phyloP scores from a whole-genome alignment of 2,888 invertebrate genomes.

The Drosophila peninsularis region DNA sequence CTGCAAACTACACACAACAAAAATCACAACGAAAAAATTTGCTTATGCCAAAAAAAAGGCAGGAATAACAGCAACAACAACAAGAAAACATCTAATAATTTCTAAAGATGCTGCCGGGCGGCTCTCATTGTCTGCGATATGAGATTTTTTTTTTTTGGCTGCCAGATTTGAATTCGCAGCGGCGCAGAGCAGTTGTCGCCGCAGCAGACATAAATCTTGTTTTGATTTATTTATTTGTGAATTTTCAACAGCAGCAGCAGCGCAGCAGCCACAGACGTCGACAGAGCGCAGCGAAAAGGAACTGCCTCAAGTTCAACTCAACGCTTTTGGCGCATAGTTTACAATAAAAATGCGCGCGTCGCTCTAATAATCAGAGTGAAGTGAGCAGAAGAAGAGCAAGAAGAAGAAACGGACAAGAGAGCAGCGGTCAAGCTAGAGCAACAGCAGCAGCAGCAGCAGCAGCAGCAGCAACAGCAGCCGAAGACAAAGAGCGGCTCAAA shows the following conservation, averaged over 20 bases:
- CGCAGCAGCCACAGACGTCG: neutral
- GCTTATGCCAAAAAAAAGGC: slow-evolving; percentile 39
- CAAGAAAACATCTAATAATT: slow-evolving; percentile 61
- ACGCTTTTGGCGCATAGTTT: slow-evolving; percentile 60
- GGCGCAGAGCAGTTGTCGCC: slow-evolving; percentile 22
- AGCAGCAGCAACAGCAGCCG: neutral
- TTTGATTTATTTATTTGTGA: slow-evolving; percentile 63
- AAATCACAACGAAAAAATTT: slow-evolving; percentile 43
- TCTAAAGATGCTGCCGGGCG: slow-evolving; percentile 51
- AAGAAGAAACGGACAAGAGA: slow-evolving; percentile 7
- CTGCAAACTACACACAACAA: slow-evolving; percentile 51
- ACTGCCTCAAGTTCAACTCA: slow-evolving; percentile 24
- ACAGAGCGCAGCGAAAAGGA: slow-evolving; percentile 9
- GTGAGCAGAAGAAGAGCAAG: neutral
- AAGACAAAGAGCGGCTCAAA: slow-evolving; percentile 49
- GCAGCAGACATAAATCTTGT: slow-evolving; percentile 63
- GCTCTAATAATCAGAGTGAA: slow-evolving; percentile 26
- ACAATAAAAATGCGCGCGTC: slow-evolving; percentile 45
- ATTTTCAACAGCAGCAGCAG: slow-evolving; percentile 14
- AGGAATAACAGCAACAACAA: slow-evolving; percentile 22
- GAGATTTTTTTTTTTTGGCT: slow-evolving; percentile 32
- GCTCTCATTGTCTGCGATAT: slow-evolving; percentile 47
- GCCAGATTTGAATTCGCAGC: slow-evolving; percentile 56
- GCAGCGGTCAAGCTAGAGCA: slow-evolving; percentile 22
- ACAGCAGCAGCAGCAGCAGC: neutral